These are phyloP conservation scores for Triops cancriformis DNA, from an alignment of 1,140 invertebrate species.

Conservation along the genomic window DNA sequence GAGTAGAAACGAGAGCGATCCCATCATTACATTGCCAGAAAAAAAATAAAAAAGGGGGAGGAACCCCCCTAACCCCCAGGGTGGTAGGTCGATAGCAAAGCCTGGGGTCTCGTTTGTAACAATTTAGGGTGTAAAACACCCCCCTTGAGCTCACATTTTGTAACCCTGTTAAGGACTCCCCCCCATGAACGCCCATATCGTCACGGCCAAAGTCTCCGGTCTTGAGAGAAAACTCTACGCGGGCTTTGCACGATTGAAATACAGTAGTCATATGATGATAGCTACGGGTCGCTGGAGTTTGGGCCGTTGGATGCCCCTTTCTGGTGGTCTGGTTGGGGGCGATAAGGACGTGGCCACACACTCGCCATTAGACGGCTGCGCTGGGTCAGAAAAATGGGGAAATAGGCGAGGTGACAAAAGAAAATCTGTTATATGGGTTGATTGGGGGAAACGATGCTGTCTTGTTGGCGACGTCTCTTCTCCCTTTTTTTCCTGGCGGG, in stretches of 20 bases:
- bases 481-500: neutral
- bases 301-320: neutral
- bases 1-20: neutral
- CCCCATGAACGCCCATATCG: too few species aligned
- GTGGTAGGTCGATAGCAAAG: neutral
- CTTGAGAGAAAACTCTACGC: neutral
- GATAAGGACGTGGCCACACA: neutral
- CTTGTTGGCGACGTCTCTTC: neutral
- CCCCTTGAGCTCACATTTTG: neutral
- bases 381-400: neutral
- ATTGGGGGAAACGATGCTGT: neutral
- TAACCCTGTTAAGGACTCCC: too few species aligned
- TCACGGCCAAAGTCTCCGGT: too few species aligned
- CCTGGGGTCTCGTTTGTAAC: neutral
- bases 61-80: neutral
- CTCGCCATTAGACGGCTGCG: neutral
- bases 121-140: neutral
- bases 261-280: neutral
- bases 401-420: neutral
- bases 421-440: too few species aligned
- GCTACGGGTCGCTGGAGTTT: neutral
- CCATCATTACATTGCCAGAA: slow-evolving; percentile 1
- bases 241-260: neutral
- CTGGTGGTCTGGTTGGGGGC: neutral
- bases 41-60: neutral